Base-by-base conservation (phyloP, 2,797 vertebrate genomes). In the Rhinophrynus dorsalis region DNA sequence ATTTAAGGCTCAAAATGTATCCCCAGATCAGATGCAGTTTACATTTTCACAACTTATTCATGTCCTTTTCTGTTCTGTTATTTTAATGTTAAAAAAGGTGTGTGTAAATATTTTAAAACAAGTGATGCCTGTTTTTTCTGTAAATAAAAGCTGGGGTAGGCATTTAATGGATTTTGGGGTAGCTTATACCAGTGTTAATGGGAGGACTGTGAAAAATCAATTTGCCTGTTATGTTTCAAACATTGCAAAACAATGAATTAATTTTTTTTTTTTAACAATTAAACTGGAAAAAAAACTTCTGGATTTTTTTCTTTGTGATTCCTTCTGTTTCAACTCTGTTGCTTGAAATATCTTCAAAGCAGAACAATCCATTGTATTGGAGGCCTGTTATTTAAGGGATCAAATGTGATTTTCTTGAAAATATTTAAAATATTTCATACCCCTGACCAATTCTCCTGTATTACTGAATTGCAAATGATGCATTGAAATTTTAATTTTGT, bases 31-130 rank as follows among this genome's bases (percentile, higher is more conserved):
- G 44, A 51, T 59, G 42, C 35, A 38, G 68, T 71, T 71, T 71
- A 71, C 68, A 71, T 71, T 56, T 56, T 63, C 68, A 48, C 58
- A 52, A 56, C 54, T 30, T 20, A 17, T 6, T 12, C 15, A 10
- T 23, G 3, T 54, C 42, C 58, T 47, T 61, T 68, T 59, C 60
- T 57, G 42, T 17, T 9, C 3, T 60, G 42, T 27, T 68, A 24
- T 61, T 57, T 57, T 6, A 37, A 37, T 72, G 61, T 72, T 58
- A 72, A 65, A 65, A 62, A 70, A 55, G 51, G 58, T 71, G 65
- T 51, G 13, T 72, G 68, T 72, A 72, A 72, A 65, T 72, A 72
- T 72, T 65, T 72, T 72, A 65, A 72, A 42, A 38, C 29, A 13
- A 23, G 38, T 37, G 51, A 50, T 65, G 52, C 65, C 54, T 69